These are phyloP conservation scores for Hetaerina americana DNA, from an alignment of 1,140 invertebrate species.

Conservation along the genomic window DNA sequence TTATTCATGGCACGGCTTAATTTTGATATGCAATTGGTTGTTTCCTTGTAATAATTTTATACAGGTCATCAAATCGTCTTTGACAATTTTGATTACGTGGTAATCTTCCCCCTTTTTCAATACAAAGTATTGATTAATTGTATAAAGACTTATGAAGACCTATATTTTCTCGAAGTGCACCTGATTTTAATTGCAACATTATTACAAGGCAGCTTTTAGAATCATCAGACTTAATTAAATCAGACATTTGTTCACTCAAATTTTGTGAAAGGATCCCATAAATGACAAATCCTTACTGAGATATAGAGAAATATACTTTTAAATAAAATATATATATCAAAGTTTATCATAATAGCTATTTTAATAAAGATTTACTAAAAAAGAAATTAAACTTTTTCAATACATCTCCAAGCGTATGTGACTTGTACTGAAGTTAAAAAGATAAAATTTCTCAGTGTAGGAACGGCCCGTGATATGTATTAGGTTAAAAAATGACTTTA, in stretches of 20 bases:
- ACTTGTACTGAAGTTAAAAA: not conserved
- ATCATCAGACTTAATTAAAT: no score
- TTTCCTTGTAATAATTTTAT: not conserved
- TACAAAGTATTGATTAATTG: not conserved
- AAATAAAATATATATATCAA: slow-evolving; percentile 1
- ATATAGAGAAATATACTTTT: not conserved
- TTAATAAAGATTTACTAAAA: not conserved
- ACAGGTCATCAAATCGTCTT: not conserved
- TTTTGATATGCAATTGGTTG: not conserved
- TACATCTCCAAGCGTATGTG: not conserved
- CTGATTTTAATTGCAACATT: no score
- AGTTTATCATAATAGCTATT: not conserved
- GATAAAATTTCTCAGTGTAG: not conserved
- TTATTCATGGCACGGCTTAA: not conserved
- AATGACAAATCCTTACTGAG: not conserved
- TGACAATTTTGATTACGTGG: not conserved
- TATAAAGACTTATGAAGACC: not conserved
- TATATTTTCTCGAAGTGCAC: no score
- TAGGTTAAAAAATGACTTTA: not conserved
- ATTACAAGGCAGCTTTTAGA: no score
- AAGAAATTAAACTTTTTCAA: not conserved
- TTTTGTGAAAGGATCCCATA: not conserved
- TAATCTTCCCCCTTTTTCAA: not conserved
- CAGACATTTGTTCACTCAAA: no score
- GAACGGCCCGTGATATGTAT: not conserved